Percentiles rank a stretch among this genome's conserved stretches.
phyloP scores from a whole-genome alignment of 2,113 vertebrate genomes.

The Callithrix jacchus region DNA sequence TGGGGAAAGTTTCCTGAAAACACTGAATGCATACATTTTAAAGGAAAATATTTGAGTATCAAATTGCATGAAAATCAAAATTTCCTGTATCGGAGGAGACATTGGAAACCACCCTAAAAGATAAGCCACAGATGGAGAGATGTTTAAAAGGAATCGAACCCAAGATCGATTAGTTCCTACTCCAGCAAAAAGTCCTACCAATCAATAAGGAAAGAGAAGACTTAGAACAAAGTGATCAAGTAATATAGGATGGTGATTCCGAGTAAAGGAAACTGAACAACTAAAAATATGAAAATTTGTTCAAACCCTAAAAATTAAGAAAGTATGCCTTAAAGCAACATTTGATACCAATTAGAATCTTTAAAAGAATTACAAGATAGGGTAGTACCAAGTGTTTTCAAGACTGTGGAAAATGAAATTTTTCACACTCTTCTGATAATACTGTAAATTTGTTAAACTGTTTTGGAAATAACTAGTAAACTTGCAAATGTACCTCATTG shows the following conservation, averaged over 20 bases:
- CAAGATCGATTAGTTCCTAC: neutral
- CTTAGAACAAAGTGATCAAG: neutral
- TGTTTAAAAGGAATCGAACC: neutral
- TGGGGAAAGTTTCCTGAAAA: neutral
- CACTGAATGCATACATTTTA: neutral
- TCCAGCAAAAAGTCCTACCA: neutral
- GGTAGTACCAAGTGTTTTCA: neutral
- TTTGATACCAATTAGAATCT: neutral
- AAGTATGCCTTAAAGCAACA: neutral
- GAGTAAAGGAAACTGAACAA: neutral
- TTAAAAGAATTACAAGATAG: neutral
- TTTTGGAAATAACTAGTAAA: neutral
- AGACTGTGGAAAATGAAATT: neutral
- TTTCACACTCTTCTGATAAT: neutral
- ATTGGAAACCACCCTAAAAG: neutral
- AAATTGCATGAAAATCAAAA: too few relatives aligned
- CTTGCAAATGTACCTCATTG: neutral
- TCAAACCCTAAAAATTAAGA: neutral
- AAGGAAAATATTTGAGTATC: rapidly evolving
- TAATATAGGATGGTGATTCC: neutral
- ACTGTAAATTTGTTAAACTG: neutral
- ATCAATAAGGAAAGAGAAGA: neutral
- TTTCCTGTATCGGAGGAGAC: rapidly evolving
- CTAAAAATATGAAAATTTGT: neutral
- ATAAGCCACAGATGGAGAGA: rapidly evolving